Base-by-base conservation (phyloP, 2,113 vertebrate genomes). In the Hyperopisus bebe region DNA sequence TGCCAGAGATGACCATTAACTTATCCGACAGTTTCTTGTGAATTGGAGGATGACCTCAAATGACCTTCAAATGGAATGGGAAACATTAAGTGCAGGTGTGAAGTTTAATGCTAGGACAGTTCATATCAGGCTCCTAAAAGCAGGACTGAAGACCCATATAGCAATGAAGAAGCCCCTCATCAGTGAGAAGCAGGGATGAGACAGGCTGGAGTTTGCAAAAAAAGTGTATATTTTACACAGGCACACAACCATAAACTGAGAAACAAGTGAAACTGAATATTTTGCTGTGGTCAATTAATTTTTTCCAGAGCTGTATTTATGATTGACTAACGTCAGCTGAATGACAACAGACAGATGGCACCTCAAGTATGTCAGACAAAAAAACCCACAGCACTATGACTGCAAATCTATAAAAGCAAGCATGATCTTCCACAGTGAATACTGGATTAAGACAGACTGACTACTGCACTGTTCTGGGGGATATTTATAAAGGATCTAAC, bases 191-290 rank as follows among this genome's bases (percentile, higher is more conserved):
- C 55, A 58, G 0, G 21, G 21, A 58, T 0, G 2, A 58, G 21
- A 0, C 55, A 9, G 55, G 21, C 21, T n/a, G 55, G 2, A 24
- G 55, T 58, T 58, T 24, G 55, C 55, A 58, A 24, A 58, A 55
- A 55, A 58, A 58, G n/a, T 58, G 5, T 55, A 55, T 55, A 55
- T 55, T 55, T 55, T 55, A 55, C 53, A 55, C 53, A 55, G 53
- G 5, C 0, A 5, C 17, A 55, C 19, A 55, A 5, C 53, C 55
- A 58, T 0, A 58, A 58, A 58, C 6, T 58, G 19, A 55, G 19
- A 55, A 53, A 53, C 51, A 58, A 58, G 55, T n/a, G 55, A 58
- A 58, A 24, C 21, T n/a, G 21, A n/a, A 13, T 51, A 15, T 95
- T 55, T 55, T 6, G 51, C 51, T 53, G 17, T 53, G 51, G 5